phyloP scores from a whole-genome alignment of 2,113 vertebrate species.

The Oreochromis spilurus region DNA sequence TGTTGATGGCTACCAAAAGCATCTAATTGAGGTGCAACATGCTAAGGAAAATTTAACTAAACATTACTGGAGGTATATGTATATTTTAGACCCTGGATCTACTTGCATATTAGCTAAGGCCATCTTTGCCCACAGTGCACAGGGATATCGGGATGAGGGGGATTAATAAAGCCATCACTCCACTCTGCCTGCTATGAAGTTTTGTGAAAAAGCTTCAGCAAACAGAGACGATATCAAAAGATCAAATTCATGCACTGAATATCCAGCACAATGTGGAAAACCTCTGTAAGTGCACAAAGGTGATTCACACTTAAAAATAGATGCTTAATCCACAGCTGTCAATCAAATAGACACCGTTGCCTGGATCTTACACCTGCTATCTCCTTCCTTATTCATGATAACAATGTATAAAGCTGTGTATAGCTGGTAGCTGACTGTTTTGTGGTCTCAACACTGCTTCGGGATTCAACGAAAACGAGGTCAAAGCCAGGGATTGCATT shows the following conservation, averaged over 20 bases:
- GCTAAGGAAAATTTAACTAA: neutral
- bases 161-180: slow-evolving; percentile 51
- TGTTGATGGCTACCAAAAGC: neutral
- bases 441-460: neutral
- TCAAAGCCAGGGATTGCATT: slow-evolving; percentile 36
- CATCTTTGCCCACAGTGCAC: slow-evolving; percentile 45
- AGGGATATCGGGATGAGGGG: slow-evolving; percentile 46
- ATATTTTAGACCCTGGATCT: neutral
- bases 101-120: slow-evolving; percentile 45
- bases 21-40: neutral
- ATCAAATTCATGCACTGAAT: neutral
- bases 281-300: neutral
- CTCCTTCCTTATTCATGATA: neutral
- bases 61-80: neutral
- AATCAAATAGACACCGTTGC: neutral
- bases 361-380: slow-evolving; percentile 25
- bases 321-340: slow-evolving; percentile 6
- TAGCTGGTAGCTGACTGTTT: slow-evolving; percentile 6
- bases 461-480: slow-evolving; percentile 67
- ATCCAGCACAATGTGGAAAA: slow-evolving; percentile 10
- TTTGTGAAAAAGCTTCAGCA: slow-evolving; percentile 27
- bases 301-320: neutral
- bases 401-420: neutral
- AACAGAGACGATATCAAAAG: slow-evolving; percentile 28
- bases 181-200: neutral